Percentiles rank a stretch among this genome's conserved stretches.
Conservation (phyloP, 2,113 vertebrate species). For the Myotis lucifugus region DNA sequence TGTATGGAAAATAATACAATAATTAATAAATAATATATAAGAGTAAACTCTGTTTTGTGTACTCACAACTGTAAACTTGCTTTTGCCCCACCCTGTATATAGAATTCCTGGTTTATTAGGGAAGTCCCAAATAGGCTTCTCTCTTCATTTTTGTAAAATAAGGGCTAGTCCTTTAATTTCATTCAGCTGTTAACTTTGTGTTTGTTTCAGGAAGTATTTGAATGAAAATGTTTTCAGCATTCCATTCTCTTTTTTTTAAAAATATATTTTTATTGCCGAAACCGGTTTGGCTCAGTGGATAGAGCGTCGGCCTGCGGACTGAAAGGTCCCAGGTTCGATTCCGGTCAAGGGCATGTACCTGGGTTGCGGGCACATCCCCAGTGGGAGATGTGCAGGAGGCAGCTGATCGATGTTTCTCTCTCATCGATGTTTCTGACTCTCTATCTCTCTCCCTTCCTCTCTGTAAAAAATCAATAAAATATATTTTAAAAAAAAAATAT, state of each 20-base stretch:
- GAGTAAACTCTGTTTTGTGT: background rate
- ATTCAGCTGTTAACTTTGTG: background rate
- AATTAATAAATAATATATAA: background rate
- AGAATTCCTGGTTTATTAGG: background rate
- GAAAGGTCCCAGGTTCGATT: too few relatives aligned
- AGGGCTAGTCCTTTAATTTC: conserved; percentile 16
- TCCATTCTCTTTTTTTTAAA: conserved; percentile 17
- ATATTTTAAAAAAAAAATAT: too few relatives aligned
- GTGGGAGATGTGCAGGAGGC: too few relatives aligned
- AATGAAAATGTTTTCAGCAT: conserved; percentile 25
- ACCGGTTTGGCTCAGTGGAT: too few relatives aligned
- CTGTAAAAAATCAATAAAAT: too few relatives aligned
- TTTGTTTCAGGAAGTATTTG: conserved; percentile 52
- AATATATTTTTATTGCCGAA: too few relatives aligned
- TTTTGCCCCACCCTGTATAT: background rate
- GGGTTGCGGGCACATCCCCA: too few relatives aligned
- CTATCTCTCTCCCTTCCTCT: too few relatives aligned
- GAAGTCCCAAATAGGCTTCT: background rate
- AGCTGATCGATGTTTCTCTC: too few relatives aligned
- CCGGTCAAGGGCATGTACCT: too few relatives aligned
- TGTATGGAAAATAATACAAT: background rate
- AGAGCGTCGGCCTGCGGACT: too few relatives aligned
- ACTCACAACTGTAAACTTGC: background rate
- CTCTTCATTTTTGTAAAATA: conserved; percentile 46
- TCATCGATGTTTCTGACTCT: too few relatives aligned